These are phyloP conservation scores for Gonatopus flavifemur DNA, from an alignment of 1,140 invertebrate genomes.

Conservation along the genomic window DNA sequence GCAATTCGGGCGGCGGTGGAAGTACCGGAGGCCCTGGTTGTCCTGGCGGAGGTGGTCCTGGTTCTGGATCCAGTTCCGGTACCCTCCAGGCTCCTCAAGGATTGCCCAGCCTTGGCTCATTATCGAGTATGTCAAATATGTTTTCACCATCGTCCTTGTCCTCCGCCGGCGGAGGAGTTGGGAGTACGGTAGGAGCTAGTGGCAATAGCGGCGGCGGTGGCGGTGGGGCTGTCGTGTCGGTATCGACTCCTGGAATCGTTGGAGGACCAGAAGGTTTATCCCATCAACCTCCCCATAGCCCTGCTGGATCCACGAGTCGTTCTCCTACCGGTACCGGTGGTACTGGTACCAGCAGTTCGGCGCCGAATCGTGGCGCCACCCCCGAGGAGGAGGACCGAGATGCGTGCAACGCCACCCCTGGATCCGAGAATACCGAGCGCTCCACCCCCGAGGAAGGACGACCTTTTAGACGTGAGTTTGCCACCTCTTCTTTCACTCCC, in stretches of 20 bases:
- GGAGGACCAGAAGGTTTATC: constrained; percentile 32
- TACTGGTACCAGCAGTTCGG: constrained; percentile 28
- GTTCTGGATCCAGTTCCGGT: constrained; percentile 42
- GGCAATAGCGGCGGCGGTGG: constrained; percentile 13
- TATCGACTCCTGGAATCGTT: constrained; percentile 13
- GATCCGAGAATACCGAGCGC: constrained; percentile 61
- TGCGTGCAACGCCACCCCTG: constrained; percentile 58
- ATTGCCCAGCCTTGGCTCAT: constrained; percentile 47
- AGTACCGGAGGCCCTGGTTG: neutral
- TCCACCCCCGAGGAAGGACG: constrained; percentile 61
- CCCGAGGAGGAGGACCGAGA: constrained; percentile 58
- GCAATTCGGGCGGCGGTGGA: neutral
- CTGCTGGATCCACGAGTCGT: constrained; percentile 38
- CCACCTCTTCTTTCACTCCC: neutral
- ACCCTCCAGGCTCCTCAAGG: no score
- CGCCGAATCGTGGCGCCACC: constrained; percentile 40
- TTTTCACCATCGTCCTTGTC: constrained; percentile 51
- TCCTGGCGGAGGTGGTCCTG: no score
- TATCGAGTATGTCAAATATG: constrained; percentile 55
- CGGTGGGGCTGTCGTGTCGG: neutral
- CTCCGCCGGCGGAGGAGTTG: constrained; percentile 38
- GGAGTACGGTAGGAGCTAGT: constrained; percentile 6
- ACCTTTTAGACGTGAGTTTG: constrained; percentile 59
- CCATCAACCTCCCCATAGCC: constrained; percentile 45
- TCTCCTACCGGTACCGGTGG: constrained; percentile 34